A percentile compares a stretch with the other conserved stretches of the same genome.
Evolutionary conservation across 2,797 vertebrate species (phyloP).

Genomic region (Xiphophorus birchmanni): DNA sequence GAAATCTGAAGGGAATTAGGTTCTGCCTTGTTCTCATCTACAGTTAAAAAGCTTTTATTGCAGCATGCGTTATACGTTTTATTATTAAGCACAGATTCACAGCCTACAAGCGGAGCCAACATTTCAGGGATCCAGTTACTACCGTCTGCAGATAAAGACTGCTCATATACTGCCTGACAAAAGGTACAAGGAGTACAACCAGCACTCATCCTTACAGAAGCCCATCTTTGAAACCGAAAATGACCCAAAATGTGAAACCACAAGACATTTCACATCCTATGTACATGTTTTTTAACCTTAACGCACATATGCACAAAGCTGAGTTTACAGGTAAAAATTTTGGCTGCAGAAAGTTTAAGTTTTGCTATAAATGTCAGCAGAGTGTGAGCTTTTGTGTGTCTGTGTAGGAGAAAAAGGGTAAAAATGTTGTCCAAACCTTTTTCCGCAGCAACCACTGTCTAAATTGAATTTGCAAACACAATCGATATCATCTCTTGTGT

Average conservation of each 20-base stretch:
- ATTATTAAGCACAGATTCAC: conserved; percentile 69
- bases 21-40: conserved; percentile 67
- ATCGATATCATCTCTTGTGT: background rate
- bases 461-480: background rate
- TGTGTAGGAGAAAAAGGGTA: background rate
- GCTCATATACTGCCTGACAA: background rate
- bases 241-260: background rate
- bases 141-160: conserved; percentile 10
- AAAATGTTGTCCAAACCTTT: background rate
- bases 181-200: background rate
- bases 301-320: background rate
- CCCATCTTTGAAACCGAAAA: background rate
- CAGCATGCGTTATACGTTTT: conserved; percentile 71
- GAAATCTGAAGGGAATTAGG: conserved; percentile 82
- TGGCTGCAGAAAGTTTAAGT: background rate
- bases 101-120: conserved; percentile 37
- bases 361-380: background rate
- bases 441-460: background rate
- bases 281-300: background rate
- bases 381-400: background rate
- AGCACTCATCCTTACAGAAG: background rate
- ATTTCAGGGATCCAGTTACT: conserved; percentile 13
- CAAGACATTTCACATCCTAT: background rate
- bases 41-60: conserved; percentile 73
- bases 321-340: background rate